Percentiles rank a stretch among this genome's conserved stretches.
phyloP scores from a whole-genome alignment of 2,797 vertebrate species.

The Pseudochirops cupreus region DNA sequence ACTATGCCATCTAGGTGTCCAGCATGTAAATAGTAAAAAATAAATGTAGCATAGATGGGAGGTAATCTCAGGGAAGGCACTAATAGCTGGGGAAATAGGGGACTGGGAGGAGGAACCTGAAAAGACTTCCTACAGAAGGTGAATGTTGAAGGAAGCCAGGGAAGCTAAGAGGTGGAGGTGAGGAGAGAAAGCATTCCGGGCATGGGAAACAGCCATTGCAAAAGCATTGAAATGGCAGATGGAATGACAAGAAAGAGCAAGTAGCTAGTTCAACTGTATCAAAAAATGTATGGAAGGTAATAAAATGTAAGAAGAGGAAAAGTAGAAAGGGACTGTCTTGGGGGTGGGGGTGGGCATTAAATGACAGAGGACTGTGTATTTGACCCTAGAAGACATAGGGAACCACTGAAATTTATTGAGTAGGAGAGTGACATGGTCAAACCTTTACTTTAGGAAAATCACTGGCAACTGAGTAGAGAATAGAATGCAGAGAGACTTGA shows the following conservation, averaged over 20 bases:
- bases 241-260: neutral
- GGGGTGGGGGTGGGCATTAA: neutral
- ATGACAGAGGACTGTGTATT: neutral
- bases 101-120: neutral
- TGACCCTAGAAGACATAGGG: neutral
- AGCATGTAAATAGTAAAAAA: neutral
- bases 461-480: neutral
- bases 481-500: neutral
- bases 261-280: neutral
- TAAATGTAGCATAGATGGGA: neutral
- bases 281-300: neutral
- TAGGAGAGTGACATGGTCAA: neutral
- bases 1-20: neutral
- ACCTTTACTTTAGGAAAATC: neutral
- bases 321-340: neutral
- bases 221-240: neutral
- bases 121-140: neutral
- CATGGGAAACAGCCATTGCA: neutral
- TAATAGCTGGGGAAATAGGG: neutral
- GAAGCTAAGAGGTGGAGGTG: neutral
- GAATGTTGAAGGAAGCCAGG: neutral
- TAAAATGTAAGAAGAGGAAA: neutral
- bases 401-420: neutral
- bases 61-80: neutral
- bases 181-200: neutral